Evolutionary conservation across 2,888 invertebrate genomes (phyloP), one percentile per base, ranked within the genome.

Genomic region (Cryptocephalus moraei): DNA sequence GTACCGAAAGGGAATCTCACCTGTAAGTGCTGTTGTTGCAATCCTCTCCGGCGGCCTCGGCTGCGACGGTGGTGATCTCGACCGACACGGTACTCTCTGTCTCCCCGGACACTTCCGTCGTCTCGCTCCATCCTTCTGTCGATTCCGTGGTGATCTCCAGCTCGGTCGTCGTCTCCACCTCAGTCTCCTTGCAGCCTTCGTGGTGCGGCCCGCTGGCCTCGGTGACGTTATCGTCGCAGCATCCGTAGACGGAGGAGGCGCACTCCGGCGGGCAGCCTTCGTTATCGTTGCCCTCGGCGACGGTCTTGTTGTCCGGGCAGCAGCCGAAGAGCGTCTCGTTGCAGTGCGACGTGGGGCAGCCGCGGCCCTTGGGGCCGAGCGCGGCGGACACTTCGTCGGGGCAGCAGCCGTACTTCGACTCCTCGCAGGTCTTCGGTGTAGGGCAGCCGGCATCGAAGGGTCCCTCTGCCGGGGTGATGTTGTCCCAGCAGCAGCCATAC

Each of bases 401-500:
- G 62, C 93, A 93, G 65, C 93, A 93, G 0, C 89, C 88, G 58
- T 75, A 80, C 59, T 77, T 73, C 0, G 88, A 81, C 45, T 89
- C 86, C 33, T 79, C 75, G 60, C 92, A 92, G 0, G 87, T 89
- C 53, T 80, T 75, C 0, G 82, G 79, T 45, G 76, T 77, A 0
- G 78, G 78, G 61, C 91, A 91, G 77, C 81, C 89, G 73, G 82
- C 77, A 46, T 83, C 84, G 57, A 91, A 91, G 9, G 91, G 88
- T 61, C 91, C 94, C 59, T 76, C 74, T 9, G 93, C 92, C 8
- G 77, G 64, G 0, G 84, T 86, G 51, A 79, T 78, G 38, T 81
- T 81, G 67, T 93, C 91, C 32, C 84, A 82, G 63, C 94, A 94
- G 64, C 94, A 94, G 4, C 92, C 92, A 62, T 81, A 91, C 57